phyloP scores from a whole-genome alignment of 2,113 vertebrate genomes.

The Microtus richardsoni region DNA sequence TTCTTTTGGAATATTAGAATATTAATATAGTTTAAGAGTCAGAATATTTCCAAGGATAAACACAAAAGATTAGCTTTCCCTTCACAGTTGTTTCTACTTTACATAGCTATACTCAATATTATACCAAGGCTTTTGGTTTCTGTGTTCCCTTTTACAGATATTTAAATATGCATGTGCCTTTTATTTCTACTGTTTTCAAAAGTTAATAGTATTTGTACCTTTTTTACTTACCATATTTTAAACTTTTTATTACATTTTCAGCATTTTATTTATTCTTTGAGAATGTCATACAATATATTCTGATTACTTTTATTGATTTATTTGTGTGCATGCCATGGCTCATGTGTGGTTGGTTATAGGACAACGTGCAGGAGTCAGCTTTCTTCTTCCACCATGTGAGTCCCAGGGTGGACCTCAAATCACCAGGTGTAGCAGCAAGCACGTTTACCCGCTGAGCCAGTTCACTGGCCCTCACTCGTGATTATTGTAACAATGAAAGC shows the following conservation, averaged over 20 bases:
- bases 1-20: constrained; percentile 12
- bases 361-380: not conserved
- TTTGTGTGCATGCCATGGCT: not conserved
- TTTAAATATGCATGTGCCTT: not conserved
- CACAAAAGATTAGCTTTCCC: not conserved
- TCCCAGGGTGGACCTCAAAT: not conserved
- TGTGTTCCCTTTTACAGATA: not conserved
- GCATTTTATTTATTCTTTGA: not conserved
- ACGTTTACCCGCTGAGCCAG: not conserved
- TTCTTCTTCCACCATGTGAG: too few species aligned
- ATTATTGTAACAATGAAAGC: constrained; percentile 11
- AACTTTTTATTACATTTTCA: not conserved
- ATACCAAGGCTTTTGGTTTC: not conserved
- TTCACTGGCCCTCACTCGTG: not conserved
- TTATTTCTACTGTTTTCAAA: not conserved
- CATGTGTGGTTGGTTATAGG: not conserved
- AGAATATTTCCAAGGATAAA: constrained; percentile 28
- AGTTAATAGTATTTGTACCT: not conserved
- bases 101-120: not conserved
- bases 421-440: not conserved
- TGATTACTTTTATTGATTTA: not conserved
- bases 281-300: not conserved
- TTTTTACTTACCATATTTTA: not conserved
- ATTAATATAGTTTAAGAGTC: constrained; percentile 20
- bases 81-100: not conserved